Evolutionary conservation across 2,797 vertebrate genomes (phyloP), one percentile per base, ranked within the genome.

Genomic region (Sebastes kiyomatsui): DNA sequence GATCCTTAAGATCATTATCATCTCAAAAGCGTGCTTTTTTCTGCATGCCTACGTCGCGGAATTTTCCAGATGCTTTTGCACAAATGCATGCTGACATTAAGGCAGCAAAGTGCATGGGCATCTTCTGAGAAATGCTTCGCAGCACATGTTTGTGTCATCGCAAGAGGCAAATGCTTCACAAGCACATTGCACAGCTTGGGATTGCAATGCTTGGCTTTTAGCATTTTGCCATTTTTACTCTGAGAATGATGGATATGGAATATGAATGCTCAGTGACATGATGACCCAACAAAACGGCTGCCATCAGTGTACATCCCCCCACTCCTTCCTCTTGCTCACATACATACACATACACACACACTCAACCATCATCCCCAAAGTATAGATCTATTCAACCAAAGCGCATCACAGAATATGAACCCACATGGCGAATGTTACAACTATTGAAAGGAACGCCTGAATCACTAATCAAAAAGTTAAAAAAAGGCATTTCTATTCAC

Each of bases 241-340:
- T 55, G 75, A 74, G 79, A 87, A 86, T 88, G 90, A 92, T 87
- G 87, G 81, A 85, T 81, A 60, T 83, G 60, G 83, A 93, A 91
- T 90, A 90, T 87, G 77, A 92, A 91, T 92, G 84, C 76, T 83
- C 77, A 65, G 52, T 78, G 83, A 85, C 83, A 87, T 72, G 78
- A 91, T 92, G 89, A 92, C 82, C 88, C 85, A 85, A 89, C 84
- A 79, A 80, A 90, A 87, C 80, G 67, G 23, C 72, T 83, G 52
- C 61, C 67, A 67, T 72, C 69, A 62, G 76, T 49, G 49, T 20
- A 72, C 4, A 3, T 3, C n/a, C 10, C 13, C 68, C 5, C 14
- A 27, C 18, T n/a, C 58, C 27, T 30, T 61, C 14, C 54, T 23
- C 14, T 20, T 52, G 18, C 38, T 25, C n/a, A 28, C 20, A 18